phyloP scores from a whole-genome alignment of 1,140 invertebrate genomes.

The Platyscapa corneri region DNA sequence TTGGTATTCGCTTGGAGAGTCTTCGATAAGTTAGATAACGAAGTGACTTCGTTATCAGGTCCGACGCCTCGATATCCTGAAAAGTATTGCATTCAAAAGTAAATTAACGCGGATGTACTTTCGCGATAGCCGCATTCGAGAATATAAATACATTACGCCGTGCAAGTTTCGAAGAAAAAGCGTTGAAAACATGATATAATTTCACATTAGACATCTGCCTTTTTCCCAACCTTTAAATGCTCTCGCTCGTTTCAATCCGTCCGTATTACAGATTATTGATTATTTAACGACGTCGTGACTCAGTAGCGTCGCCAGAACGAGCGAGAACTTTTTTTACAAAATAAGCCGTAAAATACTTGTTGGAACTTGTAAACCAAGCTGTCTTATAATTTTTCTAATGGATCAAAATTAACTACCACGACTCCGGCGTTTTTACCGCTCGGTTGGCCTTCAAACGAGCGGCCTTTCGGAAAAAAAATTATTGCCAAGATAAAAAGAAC shows the following conservation, averaged over 20 bases:
- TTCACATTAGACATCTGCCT: too few relatives aligned
- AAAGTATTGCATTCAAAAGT: neutral
- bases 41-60: neutral
- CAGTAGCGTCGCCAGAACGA: neutral
- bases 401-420: neutral
- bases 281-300: neutral
- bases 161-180: neutral
- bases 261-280: neutral
- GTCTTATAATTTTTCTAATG: neutral
- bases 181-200: neutral
- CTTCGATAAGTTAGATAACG: neutral
- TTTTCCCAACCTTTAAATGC: too few relatives aligned
- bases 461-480: constrained; percentile 7
- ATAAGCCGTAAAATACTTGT: neutral
- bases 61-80: neutral
- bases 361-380: neutral
- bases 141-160: neutral
- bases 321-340: neutral
- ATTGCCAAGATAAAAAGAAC: constrained; percentile 18
- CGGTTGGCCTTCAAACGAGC: neutral
- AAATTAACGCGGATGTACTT: neutral
- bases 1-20: neutral
- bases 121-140: neutral
- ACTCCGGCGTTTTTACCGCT: neutral
- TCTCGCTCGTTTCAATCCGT: neutral